Evolutionary conservation across 2,888 invertebrate species (phyloP).

Genomic region (Chalcis sispes): DNA sequence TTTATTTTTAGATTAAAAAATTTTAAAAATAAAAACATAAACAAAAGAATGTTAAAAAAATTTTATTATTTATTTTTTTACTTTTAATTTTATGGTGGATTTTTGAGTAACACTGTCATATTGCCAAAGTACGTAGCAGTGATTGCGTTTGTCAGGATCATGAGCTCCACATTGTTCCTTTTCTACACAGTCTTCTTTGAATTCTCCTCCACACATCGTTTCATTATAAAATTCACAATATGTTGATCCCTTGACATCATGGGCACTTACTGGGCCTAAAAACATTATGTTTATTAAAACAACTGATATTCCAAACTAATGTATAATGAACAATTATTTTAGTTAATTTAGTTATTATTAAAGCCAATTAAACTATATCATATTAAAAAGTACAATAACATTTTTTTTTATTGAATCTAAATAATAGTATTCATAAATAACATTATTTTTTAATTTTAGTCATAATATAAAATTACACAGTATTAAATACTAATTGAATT

Average conservation of each 20-base stretch:
- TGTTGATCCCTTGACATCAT: slow-evolving; percentile 76
- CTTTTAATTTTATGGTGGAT: slow-evolving; percentile 75
- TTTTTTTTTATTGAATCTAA: too few relatives aligned
- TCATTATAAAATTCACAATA: slow-evolving; percentile 85
- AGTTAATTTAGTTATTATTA: not conserved
- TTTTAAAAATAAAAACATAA: not conserved
- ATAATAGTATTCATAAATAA: too few relatives aligned
- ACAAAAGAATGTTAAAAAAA: slow-evolving; percentile 67
- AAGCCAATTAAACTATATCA: too few relatives aligned
- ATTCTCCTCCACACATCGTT: slow-evolving; percentile 77
- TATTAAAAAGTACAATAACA: too few relatives aligned
- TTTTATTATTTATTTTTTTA: slow-evolving; percentile 59
- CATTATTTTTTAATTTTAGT: too few relatives aligned
- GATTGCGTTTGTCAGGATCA: slow-evolving; percentile 85
- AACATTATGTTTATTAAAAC: too few relatives aligned
- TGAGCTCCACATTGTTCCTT: slow-evolving; percentile 82
- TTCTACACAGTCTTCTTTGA: slow-evolving; percentile 76
- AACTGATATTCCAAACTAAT: not conserved
- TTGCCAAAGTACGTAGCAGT: slow-evolving; percentile 91
- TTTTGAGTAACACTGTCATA: slow-evolving; percentile 81
- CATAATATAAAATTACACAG: too few relatives aligned
- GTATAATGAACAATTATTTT: not conserved
- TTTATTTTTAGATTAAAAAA: not conserved
- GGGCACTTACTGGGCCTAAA: slow-evolving; percentile 45
- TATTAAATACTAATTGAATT: too few relatives aligned